Conservation (phyloP, 2,113 vertebrate species). For the Phrynosoma blainvillii region DNA sequence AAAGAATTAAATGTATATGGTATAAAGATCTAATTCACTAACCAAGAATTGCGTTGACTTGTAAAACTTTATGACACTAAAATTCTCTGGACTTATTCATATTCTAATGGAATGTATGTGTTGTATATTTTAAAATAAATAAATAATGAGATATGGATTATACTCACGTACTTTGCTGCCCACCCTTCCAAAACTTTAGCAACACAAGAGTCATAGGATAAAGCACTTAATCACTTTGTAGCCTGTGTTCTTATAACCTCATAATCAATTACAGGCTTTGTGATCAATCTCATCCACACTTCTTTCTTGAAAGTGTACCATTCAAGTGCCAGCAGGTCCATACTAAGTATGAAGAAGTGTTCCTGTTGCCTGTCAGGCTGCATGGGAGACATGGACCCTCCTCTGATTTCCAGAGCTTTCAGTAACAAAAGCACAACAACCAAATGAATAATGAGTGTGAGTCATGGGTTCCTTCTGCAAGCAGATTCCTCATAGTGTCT, state of each 20-base stretch:
- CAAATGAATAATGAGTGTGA: not conserved
- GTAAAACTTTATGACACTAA: too few species aligned
- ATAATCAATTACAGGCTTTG: too few species aligned
- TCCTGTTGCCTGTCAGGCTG: not conserved
- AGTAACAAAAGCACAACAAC: not conserved
- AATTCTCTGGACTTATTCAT: too few species aligned
- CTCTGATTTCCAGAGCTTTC: not conserved
- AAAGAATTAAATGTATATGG: too few species aligned
- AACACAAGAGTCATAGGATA: not conserved
- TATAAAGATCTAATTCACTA: too few species aligned
- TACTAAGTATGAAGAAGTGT: not conserved
- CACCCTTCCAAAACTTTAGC: too few species aligned
- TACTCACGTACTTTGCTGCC: not conserved
- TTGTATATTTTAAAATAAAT: too few species aligned
- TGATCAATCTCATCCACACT: too few species aligned
- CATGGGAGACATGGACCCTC: not conserved
- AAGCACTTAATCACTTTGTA: not conserved
- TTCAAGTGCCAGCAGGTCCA: not conserved
- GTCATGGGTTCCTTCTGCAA: not conserved
- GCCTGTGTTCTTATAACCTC: too few species aligned
- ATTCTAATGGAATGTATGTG: too few species aligned
- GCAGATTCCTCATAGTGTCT: not conserved
- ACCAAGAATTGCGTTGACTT: too few species aligned
- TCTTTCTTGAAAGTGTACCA: not conserved
- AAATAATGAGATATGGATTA: not conserved